phyloP scores from a whole-genome alignment of 35 echinoderm and acorn worm species.

The Lytechinus pictus region DNA sequence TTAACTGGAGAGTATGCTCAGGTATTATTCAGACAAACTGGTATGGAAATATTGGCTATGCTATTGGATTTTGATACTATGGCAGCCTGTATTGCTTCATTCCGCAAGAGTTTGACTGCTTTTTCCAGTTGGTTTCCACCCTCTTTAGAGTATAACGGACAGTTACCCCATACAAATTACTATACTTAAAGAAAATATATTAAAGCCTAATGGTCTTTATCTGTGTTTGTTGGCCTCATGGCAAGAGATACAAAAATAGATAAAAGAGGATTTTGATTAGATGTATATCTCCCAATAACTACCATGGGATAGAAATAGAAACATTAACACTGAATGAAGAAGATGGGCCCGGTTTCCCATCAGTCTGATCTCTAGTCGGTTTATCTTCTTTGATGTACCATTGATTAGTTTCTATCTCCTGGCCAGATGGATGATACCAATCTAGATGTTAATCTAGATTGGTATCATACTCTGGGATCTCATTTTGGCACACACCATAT shows the following conservation, averaged over 20 bases:
- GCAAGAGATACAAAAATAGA: constrained; percentile 13
- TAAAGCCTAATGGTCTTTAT: constrained; percentile 12
- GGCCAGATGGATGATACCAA: neutral
- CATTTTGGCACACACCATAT: neutral
- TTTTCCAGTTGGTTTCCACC: neutral
- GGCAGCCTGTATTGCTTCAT: neutral
- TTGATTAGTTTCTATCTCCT: constrained; percentile 7
- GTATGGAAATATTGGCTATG: neutral
- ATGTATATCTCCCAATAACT: neutral
- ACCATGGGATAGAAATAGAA: neutral
- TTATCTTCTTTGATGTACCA: neutral
- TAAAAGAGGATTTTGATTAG: neutral
- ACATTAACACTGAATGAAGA: neutral
- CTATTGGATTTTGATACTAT: neutral
- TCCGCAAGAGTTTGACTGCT: neutral
- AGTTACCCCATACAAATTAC: neutral
- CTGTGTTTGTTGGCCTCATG: neutral
- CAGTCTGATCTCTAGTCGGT: neutral
- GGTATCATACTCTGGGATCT: neutral
- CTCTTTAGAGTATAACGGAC: neutral
- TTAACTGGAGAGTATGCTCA: neutral
- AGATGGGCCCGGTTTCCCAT: neutral
- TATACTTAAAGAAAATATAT: neutral
- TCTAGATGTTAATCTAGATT: constrained; percentile 5
- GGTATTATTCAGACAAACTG: neutral